Percentiles rank a stretch among this genome's conserved stretches.
phyloP scores from a whole-genome alignment of 2,888 invertebrate genomes.

The Amphipyra tragopoginis region DNA sequence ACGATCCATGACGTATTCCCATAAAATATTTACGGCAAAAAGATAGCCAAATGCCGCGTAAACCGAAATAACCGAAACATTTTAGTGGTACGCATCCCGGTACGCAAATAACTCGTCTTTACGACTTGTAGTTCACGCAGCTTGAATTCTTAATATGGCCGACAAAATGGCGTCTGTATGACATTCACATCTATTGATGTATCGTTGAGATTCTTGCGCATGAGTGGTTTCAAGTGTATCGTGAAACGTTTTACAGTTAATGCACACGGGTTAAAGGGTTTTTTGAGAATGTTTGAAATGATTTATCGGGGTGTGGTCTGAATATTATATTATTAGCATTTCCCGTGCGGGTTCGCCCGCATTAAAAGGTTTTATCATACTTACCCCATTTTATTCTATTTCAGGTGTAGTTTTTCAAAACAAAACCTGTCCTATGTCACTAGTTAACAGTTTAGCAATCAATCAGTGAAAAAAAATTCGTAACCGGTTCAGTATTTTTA shows the following conservation, averaged over 20 bases:
- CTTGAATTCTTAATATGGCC: slow-evolving; percentile 50
- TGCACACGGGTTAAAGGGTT: slow-evolving; percentile 13
- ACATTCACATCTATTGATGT: slow-evolving; percentile 32
- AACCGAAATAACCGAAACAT: slow-evolving; percentile 55
- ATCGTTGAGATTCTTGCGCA: slow-evolving; percentile 33
- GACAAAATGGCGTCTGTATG: slow-evolving; percentile 29
- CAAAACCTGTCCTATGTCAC: no score
- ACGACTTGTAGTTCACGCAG: slow-evolving; percentile 51
- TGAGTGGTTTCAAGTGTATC: slow-evolving; percentile 36
- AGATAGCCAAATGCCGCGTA: slow-evolving; percentile 47
- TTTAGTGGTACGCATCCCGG: slow-evolving; percentile 50
- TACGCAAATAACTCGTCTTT: slow-evolving; percentile 64
- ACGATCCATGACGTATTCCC: slow-evolving; percentile 29
- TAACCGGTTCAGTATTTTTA: no score
- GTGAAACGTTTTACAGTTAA: slow-evolving; percentile 22
- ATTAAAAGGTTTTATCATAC: no score
- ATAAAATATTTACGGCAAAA: slow-evolving; percentile 62
- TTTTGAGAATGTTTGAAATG: slow-evolving; percentile 6
- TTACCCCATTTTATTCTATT: no score
- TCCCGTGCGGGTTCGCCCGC: no score
- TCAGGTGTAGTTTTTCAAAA: no score
- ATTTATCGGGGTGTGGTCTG: slow-evolving; percentile 20
- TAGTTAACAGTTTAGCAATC: no score
- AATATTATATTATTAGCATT: no score
- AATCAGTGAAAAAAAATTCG: no score